Percentiles rank a stretch among this genome's conserved stretches.
Conservation (phyloP, 2,113 vertebrate genomes). For the Chloropsis cyanopogon region DNA sequence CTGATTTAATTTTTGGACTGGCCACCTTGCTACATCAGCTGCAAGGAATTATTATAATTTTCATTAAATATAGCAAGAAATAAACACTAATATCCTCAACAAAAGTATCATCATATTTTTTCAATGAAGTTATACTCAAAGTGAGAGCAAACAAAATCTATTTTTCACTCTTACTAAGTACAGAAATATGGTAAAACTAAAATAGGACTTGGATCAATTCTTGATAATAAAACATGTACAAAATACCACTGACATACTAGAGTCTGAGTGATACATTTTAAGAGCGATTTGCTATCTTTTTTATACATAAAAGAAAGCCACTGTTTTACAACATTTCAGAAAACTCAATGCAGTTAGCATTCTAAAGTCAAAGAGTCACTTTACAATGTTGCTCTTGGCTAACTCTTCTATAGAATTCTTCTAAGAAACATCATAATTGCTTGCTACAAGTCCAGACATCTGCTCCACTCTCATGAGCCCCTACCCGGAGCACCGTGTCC, state of each 20-base stretch:
- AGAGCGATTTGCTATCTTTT: not conserved
- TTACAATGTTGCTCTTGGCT: not conserved
- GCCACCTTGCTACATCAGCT: not conserved
- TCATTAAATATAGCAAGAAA: not conserved
- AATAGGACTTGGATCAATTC: not conserved
- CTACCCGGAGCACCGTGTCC: not conserved
- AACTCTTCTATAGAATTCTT: not conserved
- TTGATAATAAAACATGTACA: not conserved
- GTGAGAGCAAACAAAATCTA: not conserved
- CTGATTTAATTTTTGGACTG: not conserved
- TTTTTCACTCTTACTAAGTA: not conserved
- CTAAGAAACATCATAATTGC: not conserved
- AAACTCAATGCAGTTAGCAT: not conserved
- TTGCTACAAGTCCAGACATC: not conserved
- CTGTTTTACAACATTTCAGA: not conserved
- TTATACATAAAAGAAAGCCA: not conserved
- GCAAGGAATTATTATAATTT: not conserved
- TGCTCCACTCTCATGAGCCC: not conserved
- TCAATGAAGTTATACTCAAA: not conserved
- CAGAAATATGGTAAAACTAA: not conserved
- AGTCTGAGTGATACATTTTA: not conserved
- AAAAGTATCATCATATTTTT: not conserved
- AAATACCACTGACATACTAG: not conserved
- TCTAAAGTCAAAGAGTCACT: not conserved
- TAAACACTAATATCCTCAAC: not conserved